A percentile compares a stretch with the other conserved stretches of the same genome.
phyloP scores from a whole-genome alignment of 2,888 invertebrate genomes.

The Synergus gifuensis region DNA sequence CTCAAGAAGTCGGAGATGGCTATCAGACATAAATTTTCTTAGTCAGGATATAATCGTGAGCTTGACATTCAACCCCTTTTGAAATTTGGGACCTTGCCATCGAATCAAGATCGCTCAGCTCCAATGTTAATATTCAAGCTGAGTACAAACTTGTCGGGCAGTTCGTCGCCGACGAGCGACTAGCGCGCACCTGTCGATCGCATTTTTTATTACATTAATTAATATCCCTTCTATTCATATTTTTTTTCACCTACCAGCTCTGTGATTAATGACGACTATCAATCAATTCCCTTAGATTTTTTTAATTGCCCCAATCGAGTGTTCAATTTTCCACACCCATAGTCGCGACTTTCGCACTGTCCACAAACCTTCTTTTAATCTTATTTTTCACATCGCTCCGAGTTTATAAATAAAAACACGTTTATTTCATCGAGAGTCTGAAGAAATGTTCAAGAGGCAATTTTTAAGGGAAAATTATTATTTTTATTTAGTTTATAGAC shows the following conservation, averaged over 20 bases:
- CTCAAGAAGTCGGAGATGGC: background rate
- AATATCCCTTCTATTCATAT: background rate
- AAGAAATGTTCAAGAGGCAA: background rate
- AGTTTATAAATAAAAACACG: conserved; percentile 21
- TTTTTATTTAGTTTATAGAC: background rate
- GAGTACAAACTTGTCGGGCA: conserved; percentile 56
- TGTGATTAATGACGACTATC: conserved; percentile 15
- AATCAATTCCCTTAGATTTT: conserved; percentile 10
- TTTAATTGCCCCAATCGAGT: background rate
- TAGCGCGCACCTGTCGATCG: conserved; percentile 59
- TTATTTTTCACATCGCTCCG: background rate
- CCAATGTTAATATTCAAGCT: conserved; percentile 64
- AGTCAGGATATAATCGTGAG: conserved; percentile 59
- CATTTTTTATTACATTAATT: conserved; percentile 4
- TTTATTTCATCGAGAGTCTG: background rate
- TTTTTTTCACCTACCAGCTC: background rate
- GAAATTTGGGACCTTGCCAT: conserved; percentile 74
- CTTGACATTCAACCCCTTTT: conserved; percentile 76
- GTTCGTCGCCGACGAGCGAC: conserved; percentile 66
- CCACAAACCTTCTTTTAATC: background rate
- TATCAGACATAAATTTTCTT: background rate
- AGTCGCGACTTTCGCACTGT: background rate
- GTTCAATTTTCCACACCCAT: background rate
- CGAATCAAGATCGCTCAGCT: conserved; percentile 66
- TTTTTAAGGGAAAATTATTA: background rate